Evolutionary conservation across 2,888 invertebrate species (phyloP), one percentile per base, ranked within the genome.

Genomic region (Chymomyza caudatula): DNA sequence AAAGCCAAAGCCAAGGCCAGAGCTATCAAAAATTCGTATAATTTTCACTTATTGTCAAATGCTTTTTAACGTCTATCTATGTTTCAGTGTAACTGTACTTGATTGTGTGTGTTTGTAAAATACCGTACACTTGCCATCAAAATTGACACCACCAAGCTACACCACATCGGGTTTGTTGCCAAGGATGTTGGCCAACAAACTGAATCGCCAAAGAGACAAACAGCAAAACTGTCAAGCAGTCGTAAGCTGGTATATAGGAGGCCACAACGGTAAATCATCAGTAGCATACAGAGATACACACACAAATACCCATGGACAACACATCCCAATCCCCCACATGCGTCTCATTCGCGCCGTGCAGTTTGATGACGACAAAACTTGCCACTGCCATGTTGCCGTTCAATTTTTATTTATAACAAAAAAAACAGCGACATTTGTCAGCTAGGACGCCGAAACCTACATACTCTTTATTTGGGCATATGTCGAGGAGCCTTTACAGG

Each of bases 231-330:
- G 47, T 56, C n/a, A 43, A 11, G 17, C 6, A 19, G 53, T 53
- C 37, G 20, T 63, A 43, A 54, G 60, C 13, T 67, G 55, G 73
- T 65, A 67, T 66, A 63, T 67, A 54, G 60, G 67, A 67, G 86
- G 84, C 86, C 80, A 86, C 80, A 85, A 86, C 86, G 69, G 80
- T 81, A 81, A 86, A 81, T 81, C 80, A 81, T 71, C 76, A 60
- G 60, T 65, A 22, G 19, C 52, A 22, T 19, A 29, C 53, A 54
- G 25, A n/a, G 19, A 19, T 15, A 19, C 3, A 47, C 43, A 51
- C 42, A 29, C 54, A 65, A 42, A 47, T 44, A 52, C 19, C 8
- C 4, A 51, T 3, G 1, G 13, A 20, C 19, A 20, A 8, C 2
- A 20, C 52, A 23, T 11, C 5, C n/a, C 5, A 52, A 52, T 23